These are phyloP conservation scores for Archaeoteleia sp. DNA, from an alignment of 2,888 invertebrate species.

Conservation along the genomic window DNA sequence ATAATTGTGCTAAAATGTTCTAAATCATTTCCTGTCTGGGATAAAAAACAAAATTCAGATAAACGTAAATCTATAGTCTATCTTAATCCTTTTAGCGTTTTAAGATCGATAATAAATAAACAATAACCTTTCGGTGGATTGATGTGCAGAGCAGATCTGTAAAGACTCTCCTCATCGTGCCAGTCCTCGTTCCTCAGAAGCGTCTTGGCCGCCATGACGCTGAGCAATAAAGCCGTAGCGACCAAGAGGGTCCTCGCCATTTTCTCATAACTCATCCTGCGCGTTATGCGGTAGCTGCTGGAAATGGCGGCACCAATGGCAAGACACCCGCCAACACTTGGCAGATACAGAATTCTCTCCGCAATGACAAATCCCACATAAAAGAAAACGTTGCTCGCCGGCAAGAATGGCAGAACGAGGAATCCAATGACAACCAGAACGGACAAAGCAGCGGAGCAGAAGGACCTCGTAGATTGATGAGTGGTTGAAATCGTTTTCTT, in stretches of 20 bases:
- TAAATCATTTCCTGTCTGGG: too few relatives aligned
- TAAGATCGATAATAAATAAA: too few relatives aligned
- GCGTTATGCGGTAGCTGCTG: constrained; percentile 65
- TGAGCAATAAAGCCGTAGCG: constrained; percentile 78
- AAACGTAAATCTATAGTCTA: too few relatives aligned
- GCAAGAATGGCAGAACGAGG: constrained; percentile 93
- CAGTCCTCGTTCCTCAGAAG: constrained; percentile 91
- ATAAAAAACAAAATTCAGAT: too few relatives aligned
- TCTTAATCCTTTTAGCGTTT: too few relatives aligned
- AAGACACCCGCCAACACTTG: constrained; percentile 96
- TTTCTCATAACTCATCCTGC: constrained; percentile 71
- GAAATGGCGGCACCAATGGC: constrained; percentile 82
- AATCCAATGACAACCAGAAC: constrained; percentile 75
- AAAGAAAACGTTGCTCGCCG: constrained; percentile 96
- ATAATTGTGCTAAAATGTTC: too few relatives aligned
- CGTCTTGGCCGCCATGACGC: constrained; percentile 84
- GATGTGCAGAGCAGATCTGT: constrained; percentile 90
- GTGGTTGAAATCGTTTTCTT: constrained; percentile 50
- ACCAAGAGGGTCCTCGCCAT: constrained; percentile 70
- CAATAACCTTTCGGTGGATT: constrained; percentile 96
- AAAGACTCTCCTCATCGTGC: constrained; percentile 94
- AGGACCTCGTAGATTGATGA: constrained; percentile 32
- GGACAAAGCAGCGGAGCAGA: constrained; percentile 52
- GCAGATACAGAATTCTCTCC: constrained; percentile 95
- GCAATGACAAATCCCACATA: constrained; percentile 99